phyloP scores from a whole-genome alignment of 2,113 vertebrate genomes.

The Salvator merianae region DNA sequence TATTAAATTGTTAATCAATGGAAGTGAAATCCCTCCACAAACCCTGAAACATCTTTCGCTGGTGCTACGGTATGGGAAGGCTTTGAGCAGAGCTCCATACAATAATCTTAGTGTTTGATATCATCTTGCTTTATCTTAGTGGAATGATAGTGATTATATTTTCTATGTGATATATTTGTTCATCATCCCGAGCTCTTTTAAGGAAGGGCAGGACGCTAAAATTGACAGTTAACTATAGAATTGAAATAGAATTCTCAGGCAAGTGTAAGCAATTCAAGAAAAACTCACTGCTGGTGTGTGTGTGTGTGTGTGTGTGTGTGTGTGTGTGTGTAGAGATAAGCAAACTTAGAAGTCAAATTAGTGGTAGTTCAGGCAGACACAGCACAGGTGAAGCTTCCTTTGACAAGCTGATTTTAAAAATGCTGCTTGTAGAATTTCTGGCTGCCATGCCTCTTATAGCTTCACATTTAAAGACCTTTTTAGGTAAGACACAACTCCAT shows the following conservation, averaged over 20 bases:
- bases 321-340: too few species aligned
- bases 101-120: too few species aligned
- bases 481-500: not conserved
- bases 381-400: not conserved
- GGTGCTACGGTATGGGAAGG: not conserved
- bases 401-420: not conserved
- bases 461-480: not conserved
- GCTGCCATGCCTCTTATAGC: not conserved
- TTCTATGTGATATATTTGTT: too few species aligned
- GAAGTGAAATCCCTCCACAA: not conserved
- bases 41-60: not conserved
- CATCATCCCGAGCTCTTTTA: too few species aligned
- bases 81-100: not conserved
- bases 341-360: not conserved
- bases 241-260: not conserved
- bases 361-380: not conserved
- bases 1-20: not conserved
- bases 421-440: not conserved
- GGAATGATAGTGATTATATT: too few species aligned
- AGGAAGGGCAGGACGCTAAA: too few species aligned
- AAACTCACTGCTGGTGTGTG: not conserved
- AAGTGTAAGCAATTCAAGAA: not conserved
- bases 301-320: too few species aligned
- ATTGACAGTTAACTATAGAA: too few species aligned
- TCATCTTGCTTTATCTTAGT: too few species aligned